These are phyloP conservation scores for Seira ritae DNA, from an alignment of 2,888 invertebrate species.

Conservation along the genomic window DNA sequence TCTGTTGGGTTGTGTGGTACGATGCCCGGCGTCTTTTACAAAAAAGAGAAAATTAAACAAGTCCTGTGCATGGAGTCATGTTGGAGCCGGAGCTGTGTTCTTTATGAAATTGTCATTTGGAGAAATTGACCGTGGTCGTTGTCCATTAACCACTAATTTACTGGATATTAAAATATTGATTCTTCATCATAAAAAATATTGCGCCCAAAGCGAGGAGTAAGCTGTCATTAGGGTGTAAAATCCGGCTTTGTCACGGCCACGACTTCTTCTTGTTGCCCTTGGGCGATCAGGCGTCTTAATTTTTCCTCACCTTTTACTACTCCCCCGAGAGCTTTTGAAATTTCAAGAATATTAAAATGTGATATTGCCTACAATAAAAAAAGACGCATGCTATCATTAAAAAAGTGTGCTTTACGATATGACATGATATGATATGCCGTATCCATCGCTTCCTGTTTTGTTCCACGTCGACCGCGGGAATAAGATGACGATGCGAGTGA, in stretches of 20 bases:
- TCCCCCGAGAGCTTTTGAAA: too few relatives aligned
- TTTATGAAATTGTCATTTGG: too few relatives aligned
- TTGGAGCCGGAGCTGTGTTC: too few relatives aligned
- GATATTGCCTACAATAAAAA: background rate
- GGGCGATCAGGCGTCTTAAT: slow-evolving; percentile 53
- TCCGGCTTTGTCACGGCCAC: slow-evolving; percentile 54
- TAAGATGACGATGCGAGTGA: too few relatives aligned
- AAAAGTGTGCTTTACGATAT: too few relatives aligned
- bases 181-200: slow-evolving; percentile 2
- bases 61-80: too few relatives aligned
- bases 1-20: slow-evolving; percentile 44
- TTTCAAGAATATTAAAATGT: background rate
- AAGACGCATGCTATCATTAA: slow-evolving; percentile 43
- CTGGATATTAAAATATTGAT: slow-evolving; percentile 52
- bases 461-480: background rate
- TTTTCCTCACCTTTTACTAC: slow-evolving; percentile 36
- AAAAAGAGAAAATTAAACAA: too few relatives aligned
- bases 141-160: slow-evolving; percentile 55
- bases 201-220: slow-evolving; percentile 34
- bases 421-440: slow-evolving; percentile 24
- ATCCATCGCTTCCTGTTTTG: slow-evolving; percentile 35
- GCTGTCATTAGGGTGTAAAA: slow-evolving; percentile 57
- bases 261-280: slow-evolving; percentile 33
- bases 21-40: slow-evolving; percentile 47
- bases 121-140: too few relatives aligned